Evolutionary conservation across 2,797 vertebrate species (phyloP), one percentile per base, ranked within the genome.

Genomic region (Orestias chungarensis): DNA sequence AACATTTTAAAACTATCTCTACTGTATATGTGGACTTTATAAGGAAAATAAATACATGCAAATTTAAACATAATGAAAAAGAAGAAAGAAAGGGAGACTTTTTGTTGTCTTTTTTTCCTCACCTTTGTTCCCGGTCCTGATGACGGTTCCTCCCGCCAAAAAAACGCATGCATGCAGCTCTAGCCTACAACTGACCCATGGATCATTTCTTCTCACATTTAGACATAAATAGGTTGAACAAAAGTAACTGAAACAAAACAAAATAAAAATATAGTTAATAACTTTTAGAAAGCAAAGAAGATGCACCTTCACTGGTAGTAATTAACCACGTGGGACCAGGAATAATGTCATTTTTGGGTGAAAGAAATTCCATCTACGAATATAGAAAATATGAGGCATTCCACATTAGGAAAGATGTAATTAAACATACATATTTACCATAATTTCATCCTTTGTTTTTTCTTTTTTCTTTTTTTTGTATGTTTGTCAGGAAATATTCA

Each of bases 391-490:
- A 5, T 10, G 31, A 20, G 20, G 9, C 18, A 11, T n/a, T 61
- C 33, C 11, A 59, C 55, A 59, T 23, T 20, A 68, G 9, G 64
- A 55, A 43, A 64, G 44, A 52, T 43, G 2, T 49, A 18, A 67
- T 50, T 35, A 55, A 27, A 52, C 62, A 6, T 11, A 44, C 1
- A 6, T 31, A 33, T 50, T 49, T 59, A 33, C 0, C 23, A 10
- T 54, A 1, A 20, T 72, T 71, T 70, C 38, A 67, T 70, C 17
- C 18, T 40, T 29, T 80, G 35, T 78, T 76, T 76, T 55, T 33
- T 25, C n/a, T 50, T 0, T 52, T 52, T 54, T 54, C 1, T 29
- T 54, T 29, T 29, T 12, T 29, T 29, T 73, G 73, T 72, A 54
- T 55, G 49, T 71, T 54, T 76, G 54, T 79, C 47, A 31, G 62